Conservation (phyloP, 2,888 invertebrate species). For the Synanthedon vespiformis region DNA sequence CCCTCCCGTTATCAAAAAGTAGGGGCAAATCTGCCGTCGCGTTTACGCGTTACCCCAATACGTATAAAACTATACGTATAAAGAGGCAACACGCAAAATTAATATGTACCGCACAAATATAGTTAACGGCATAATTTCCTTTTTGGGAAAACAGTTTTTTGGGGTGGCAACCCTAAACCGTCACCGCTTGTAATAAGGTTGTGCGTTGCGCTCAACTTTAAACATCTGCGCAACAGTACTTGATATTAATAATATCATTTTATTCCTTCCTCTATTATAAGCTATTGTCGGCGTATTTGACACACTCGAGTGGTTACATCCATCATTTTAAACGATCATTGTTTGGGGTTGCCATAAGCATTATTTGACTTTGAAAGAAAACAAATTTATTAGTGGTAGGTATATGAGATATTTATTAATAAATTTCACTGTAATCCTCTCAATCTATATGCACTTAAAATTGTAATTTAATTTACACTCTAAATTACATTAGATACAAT, state of each 20-base stretch:
- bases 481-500: constrained; percentile 41
- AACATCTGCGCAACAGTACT: constrained; percentile 19
- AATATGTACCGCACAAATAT: constrained; percentile 58
- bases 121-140: constrained; percentile 45
- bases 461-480: constrained; percentile 64
- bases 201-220: constrained; percentile 8
- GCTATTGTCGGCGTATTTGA: constrained; percentile 37
- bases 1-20: constrained; percentile 26
- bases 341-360: constrained; percentile 12
- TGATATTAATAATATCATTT: constrained; percentile 37
- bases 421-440: constrained; percentile 66
- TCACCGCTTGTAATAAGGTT: constrained; percentile 20
- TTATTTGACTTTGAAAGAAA: constrained; percentile 9
- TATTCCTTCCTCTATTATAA: constrained; percentile 29
- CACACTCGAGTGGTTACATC: constrained; percentile 33
- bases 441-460: constrained; percentile 63
- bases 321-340: constrained; percentile 30
- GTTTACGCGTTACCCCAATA: constrained; percentile 11
- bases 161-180: constrained; percentile 18
- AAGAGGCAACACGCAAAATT: constrained; percentile 53
- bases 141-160: constrained; percentile 16
- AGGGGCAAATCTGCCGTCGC: constrained; percentile 18
- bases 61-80: constrained; percentile 19
- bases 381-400: constrained; percentile 43
- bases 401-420: constrained; percentile 69